Evolutionary conservation across 2,113 vertebrate genomes (phyloP).

Genomic region (Pavo muticus): DNA sequence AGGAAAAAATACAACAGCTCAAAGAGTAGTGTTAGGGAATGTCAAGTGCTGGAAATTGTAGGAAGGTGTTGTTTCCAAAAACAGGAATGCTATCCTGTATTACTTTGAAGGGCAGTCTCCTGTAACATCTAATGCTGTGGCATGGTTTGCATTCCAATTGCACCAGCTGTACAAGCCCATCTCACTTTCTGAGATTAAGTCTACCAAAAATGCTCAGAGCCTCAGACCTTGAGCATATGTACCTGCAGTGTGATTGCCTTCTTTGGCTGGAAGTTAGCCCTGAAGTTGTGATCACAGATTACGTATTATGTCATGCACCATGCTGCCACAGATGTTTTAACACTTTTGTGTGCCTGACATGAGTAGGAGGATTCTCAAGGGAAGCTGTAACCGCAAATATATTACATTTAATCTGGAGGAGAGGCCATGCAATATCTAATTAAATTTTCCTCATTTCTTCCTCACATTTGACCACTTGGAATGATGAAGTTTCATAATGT

Average conservation of each 20-base stretch:
- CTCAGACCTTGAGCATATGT: neutral
- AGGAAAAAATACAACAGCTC: neutral
- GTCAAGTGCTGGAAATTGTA: neutral
- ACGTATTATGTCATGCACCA: neutral
- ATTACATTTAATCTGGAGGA: conserved; percentile 35
- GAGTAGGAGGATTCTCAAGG: conserved; percentile 43
- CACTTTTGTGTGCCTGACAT: neutral
- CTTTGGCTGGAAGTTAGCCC: neutral
- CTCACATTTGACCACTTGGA: conserved; percentile 33
- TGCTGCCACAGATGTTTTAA: conserved; percentile 22
- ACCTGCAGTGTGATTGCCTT: accelerated
- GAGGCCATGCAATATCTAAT: conserved; percentile 41
- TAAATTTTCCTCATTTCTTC: conserved; percentile 62
- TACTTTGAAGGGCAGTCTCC: neutral
- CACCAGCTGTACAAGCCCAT: neutral
- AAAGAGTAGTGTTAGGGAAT: neutral
- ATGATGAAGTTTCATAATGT: conserved; percentile 26
- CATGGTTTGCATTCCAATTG: accelerated
- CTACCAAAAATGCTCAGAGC: neutral
- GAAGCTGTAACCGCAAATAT: conserved; percentile 29
- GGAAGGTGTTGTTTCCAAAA: neutral
- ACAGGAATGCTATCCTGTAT: accelerated
- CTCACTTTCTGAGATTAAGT: neutral
- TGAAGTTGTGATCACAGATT: neutral
- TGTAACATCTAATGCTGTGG: neutral